Conservation (phyloP, 2,113 vertebrate species). For the Alethe castanea region DNA sequence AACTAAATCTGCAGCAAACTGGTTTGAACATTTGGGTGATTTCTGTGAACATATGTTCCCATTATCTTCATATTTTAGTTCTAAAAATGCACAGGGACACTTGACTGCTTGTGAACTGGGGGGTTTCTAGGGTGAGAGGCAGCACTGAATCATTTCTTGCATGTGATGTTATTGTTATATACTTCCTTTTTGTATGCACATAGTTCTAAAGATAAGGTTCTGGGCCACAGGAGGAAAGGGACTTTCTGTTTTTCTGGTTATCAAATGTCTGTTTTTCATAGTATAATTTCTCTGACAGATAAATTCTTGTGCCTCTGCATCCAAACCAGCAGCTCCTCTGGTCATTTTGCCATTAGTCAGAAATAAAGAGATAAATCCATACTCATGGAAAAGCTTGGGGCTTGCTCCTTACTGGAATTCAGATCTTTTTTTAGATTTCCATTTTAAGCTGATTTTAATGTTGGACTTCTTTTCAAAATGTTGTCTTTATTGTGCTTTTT, state of each 20-base stretch:
- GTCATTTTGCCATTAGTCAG: not conserved
- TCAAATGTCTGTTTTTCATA: not conserved
- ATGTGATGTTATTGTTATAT: not conserved
- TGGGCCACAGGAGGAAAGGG: not conserved
- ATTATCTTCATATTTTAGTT: not conserved
- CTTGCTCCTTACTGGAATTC: not conserved
- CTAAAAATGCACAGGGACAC: not conserved
- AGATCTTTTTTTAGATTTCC: not conserved
- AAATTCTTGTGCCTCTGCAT: not conserved
- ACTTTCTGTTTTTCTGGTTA: not conserved
- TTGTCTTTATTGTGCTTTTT: not conserved
- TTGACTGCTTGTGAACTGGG: not conserved
- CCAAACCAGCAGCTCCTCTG: not conserved
- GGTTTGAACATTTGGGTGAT: not conserved
- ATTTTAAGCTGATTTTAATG: not conserved
- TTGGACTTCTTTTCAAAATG: not conserved
- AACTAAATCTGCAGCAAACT: not conserved
- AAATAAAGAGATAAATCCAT: not conserved
- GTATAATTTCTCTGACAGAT: not conserved
- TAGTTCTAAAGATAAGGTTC: not conserved
- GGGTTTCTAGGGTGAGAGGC: not conserved
- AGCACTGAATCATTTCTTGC: not conserved
- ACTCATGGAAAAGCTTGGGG: not conserved
- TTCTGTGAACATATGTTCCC: conserved; percentile 1
- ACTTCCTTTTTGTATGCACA: not conserved